Evolutionary conservation across 2,888 invertebrate genomes (phyloP), one percentile per base, ranked within the genome.

Genomic region (Boloria selene): DNA sequence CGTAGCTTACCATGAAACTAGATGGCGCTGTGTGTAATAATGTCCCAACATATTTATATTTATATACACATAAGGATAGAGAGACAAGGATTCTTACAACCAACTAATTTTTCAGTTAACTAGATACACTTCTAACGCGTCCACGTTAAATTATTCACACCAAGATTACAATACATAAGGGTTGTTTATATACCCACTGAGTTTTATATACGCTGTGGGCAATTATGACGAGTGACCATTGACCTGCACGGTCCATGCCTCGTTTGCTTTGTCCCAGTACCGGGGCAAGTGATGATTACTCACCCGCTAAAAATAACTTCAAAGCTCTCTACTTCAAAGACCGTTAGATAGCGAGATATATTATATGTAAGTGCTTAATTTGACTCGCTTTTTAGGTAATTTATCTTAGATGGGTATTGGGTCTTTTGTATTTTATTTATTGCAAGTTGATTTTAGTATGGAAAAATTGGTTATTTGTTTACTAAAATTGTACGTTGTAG

Each of bases 151-250:
- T 38, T 38, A 38, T 38, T 38, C 10, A 10, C 31, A 10, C 31
- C 31, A 38, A 38, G 31, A 38, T 38, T 53, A 31, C 13, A 64
- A 14, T 59, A 52, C 13, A 54, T 31, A 59, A 47, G 47, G 53
- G 59, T 38, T 54, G 60, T 60, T 62, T 60, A 50, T 61, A 50
- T 62, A 61, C 64, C 38, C 47, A 50, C 52, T 58, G 38, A 51
- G 51, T 42, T 60, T 60, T 60, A 51, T 60, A 51, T 60, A 60
- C 65, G 65, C 53, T 70, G 70, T 73, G 74, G 73, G 72, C 73
- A 75, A 77, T 80, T 77, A 75, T 74, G 74, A 77, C 79, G 73
- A 80, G 76, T 79, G 78, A 75, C 74, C 77, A 72, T 76, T 77
- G 76, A 75, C 76, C 75, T 69, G 75, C 56, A 65, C 68, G 61